A percentile compares a stretch with the other conserved stretches of the same genome.
These are phyloP conservation scores for Luidia sarsii DNA, from an alignment of 53 echinoderm and acorn worm species.

Conservation along the genomic window DNA sequence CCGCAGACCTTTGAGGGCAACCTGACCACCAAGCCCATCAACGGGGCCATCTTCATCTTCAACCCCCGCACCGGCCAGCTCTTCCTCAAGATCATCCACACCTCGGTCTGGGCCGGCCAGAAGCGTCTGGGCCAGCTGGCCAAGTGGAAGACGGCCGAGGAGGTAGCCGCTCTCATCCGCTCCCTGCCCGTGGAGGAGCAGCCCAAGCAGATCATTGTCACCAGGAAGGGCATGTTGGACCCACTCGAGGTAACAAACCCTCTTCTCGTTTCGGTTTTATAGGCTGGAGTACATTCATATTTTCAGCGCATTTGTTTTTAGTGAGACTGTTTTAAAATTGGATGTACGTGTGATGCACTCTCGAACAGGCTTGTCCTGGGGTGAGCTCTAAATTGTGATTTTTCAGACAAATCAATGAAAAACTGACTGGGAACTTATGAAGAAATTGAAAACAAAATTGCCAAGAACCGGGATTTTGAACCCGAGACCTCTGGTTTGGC, in stretches of 20 bases:
- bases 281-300: too few species aligned
- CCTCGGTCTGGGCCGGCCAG: constrained; percentile 99
- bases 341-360: too few species aligned
- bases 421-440: too few species aligned
- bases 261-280: neutral
- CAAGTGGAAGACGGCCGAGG: constrained; percentile 99
- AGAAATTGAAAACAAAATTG: too few species aligned
- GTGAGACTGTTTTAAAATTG: too few species aligned
- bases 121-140: constrained; percentile 99
- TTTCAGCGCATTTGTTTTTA: neutral
- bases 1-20: constrained; percentile 97
- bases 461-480: too few species aligned
- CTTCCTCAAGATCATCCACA: constrained; percentile 99
- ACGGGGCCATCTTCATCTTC: constrained; percentile 99
- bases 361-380: too few species aligned
- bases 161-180: constrained; percentile 95
- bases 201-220: constrained; percentile 99
- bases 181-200: constrained; percentile 99
- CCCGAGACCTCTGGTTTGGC: too few species aligned
- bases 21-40: constrained; percentile 99
- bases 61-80: constrained; percentile 98
- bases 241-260: constrained; percentile 82
- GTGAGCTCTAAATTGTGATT: too few species aligned
- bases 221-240: constrained; percentile 99
- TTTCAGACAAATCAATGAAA: too few species aligned